phyloP scores from a whole-genome alignment of 1,140 invertebrate genomes.

The Plectus sambesii region DNA sequence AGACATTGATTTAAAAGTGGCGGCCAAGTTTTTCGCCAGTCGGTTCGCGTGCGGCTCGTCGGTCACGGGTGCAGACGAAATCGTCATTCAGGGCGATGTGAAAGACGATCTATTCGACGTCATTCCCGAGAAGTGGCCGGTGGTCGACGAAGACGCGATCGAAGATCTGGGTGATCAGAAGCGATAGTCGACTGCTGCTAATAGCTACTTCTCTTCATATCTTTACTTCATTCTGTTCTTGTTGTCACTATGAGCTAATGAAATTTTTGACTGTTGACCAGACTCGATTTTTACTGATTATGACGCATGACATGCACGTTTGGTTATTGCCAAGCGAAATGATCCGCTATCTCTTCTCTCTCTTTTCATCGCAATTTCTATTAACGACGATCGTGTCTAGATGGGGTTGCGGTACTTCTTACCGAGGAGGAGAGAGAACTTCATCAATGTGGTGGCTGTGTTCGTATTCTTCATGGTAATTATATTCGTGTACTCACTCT shows the following conservation, averaged over 20 bases:
- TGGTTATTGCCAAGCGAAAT: too few relatives aligned
- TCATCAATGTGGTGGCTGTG: slow-evolving; percentile 13
- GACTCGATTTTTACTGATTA: too few relatives aligned
- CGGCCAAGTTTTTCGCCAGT: slow-evolving; percentile 90
- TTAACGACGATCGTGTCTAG: too few relatives aligned
- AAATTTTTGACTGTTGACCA: slow-evolving; percentile 1
- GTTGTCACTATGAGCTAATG: background rate
- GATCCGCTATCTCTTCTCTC: too few relatives aligned
- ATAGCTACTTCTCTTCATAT: background rate
- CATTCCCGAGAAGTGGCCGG: slow-evolving; percentile 91
- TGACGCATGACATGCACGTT: too few relatives aligned
- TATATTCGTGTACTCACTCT: slow-evolving; percentile 17
- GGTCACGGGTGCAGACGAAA: slow-evolving; percentile 95
- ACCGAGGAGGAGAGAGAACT: slow-evolving; percentile 21
- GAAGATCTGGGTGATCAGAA: slow-evolving; percentile 33
- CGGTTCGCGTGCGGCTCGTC: slow-evolving; percentile 98
- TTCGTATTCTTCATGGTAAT: slow-evolving; percentile 15
- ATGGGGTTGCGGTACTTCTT: slow-evolving; percentile 7
- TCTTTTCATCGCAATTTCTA: too few relatives aligned
- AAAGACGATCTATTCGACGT: slow-evolving; percentile 95
- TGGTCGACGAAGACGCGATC: slow-evolving; percentile 45
- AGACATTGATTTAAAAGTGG: slow-evolving; percentile 96
- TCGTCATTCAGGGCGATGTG: slow-evolving; percentile 77
- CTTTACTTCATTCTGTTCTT: background rate
- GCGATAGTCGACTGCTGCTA: too few relatives aligned